phyloP scores from a whole-genome alignment of 2,113 vertebrate genomes.

The Phoxinus phoxinus region DNA sequence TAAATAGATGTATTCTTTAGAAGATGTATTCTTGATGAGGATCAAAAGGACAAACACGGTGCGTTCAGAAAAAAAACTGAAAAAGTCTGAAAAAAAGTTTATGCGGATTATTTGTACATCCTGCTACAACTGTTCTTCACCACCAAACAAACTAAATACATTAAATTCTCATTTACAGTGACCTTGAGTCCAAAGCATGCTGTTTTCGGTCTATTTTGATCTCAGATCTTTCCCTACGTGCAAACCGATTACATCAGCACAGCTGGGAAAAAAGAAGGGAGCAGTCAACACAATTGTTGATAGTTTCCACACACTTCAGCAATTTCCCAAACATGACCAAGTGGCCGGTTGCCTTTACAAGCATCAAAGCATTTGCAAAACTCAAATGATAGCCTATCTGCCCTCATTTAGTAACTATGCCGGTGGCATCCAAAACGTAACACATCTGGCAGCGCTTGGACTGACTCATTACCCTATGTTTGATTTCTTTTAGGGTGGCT shows the following conservation, averaged over 20 bases:
- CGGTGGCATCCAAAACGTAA: slow-evolving; percentile 22
- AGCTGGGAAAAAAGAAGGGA: neutral
- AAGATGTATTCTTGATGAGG: neutral
- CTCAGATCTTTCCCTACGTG: slow-evolving; percentile 11
- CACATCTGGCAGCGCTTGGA: slow-evolving; percentile 49
- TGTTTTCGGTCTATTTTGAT: slow-evolving; percentile 28
- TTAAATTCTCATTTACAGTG: slow-evolving; percentile 29
- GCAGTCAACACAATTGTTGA: neutral
- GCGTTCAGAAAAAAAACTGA: too few relatives aligned
- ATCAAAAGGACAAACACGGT: neutral
- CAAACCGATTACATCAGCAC: neutral
- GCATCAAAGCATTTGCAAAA: slow-evolving; percentile 1
- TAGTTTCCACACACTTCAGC: slow-evolving; percentile 13
- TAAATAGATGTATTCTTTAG: neutral
- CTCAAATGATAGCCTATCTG: neutral
- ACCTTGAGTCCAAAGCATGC: slow-evolving; percentile 9
- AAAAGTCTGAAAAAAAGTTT: neutral
- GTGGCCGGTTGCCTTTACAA: neutral
- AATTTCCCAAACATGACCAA: slow-evolving; percentile 37
- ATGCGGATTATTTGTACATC: neutral
- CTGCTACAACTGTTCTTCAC: slow-evolving; percentile 18
- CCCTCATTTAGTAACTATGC: slow-evolving; percentile 15
- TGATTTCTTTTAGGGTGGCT: slow-evolving; percentile 5
- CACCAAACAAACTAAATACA: slow-evolving; percentile 26
- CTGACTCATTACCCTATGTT: slow-evolving; percentile 39